Evolutionary conservation across 2,888 invertebrate genomes (phyloP), one percentile per base, ranked within the genome.

Genomic region (Miltochrista miniata): DNA sequence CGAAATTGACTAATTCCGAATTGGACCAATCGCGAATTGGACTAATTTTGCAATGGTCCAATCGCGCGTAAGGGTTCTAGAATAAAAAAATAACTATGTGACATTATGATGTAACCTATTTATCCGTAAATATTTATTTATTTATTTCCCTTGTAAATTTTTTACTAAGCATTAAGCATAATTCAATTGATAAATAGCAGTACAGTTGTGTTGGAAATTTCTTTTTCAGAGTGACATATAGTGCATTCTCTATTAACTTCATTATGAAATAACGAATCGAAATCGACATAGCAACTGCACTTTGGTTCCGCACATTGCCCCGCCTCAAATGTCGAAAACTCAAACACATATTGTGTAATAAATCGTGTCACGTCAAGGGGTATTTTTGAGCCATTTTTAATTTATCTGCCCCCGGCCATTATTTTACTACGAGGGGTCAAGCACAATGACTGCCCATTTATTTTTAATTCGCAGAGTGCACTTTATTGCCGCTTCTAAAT

Each of bases 311-410:
- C 53, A 58, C 51, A 49, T 65, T 56, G 59, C 57, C 59, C 66
- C 57, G 57, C 56, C 58, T 53, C 48, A 55, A 60, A 59, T 56
- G 58, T 66, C 56, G 63, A 50, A 74, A 74, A 78, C 67, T 69
- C 55, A 50, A 59, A 72, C 75, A 61, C 78, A 80, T 79, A 81
- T 79, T 81, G 76, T 70, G 70, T 64, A 59, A 72, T 62, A 70
- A 64, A 64, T 61, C 53, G 57, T 45, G 14, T n/a, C 51, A 72
- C 76, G 81, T 85, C 86, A 87, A 86, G 87, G 87, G 90, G 85
- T 84, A 87, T 88, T 90, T 88, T 88, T 84, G 87, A 88, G 66
- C 76, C 83, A 88, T 89, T 91, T 91, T 91, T 91, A 91, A 91
- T 91, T 90, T 90, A 91, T 90, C 83, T 89, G 88, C 84, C 90